Base-by-base conservation (phyloP, 2,113 vertebrate genomes). In the Nycticorax nycticorax region DNA sequence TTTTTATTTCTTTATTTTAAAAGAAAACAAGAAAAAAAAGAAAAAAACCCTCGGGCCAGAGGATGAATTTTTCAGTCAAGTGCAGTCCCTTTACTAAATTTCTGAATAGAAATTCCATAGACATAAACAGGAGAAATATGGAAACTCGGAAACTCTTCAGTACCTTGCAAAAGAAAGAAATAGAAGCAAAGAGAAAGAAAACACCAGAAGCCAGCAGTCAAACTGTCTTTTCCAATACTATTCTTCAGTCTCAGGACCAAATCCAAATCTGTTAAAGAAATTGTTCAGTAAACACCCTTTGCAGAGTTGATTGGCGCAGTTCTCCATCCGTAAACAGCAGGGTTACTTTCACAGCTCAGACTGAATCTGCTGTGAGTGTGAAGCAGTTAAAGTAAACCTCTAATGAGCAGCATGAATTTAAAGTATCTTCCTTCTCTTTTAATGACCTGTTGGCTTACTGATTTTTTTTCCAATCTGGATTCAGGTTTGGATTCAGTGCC, bases 381-480 rank as follows among this genome's bases (percentile, higher is more conserved):
- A 88, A 71, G 21, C 71, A 92, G 77, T 92, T 76, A 35, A 39
- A 63, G 14, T 41, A 83, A 90, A 62, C 27, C 14, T 48, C 43
- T 69, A 83, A 87, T 12, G 45, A 84, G 14, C 41, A 78, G n/a
- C 43, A 33, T 60, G 57, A 89, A 90, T 86, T 52, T 68, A 57
- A 74, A 56, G 47, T 68, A 48, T 72, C 57, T 82, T 90, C 21
- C n/a, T 88, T 94, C 52, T 66, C 37, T 71, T 73, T 94, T 90
- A 97, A 88, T 56, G 57, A 67, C 35, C 53, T 88, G 12, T 83
- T 96, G 83, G 75, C 43, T 84, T 92, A 43, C 64, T 82, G 67
- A 56, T 81, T 86, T 89, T 7, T 94, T 87, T 95, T 93, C 84
- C 94, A 88, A 14, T 28, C 24, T 64, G 66, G 26, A 32, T 94